A percentile compares a stretch with the other conserved stretches of the same genome.
Evolutionary conservation across 2,888 invertebrate species (phyloP).

Genomic region (Chrysolina oricalcia): DNA sequence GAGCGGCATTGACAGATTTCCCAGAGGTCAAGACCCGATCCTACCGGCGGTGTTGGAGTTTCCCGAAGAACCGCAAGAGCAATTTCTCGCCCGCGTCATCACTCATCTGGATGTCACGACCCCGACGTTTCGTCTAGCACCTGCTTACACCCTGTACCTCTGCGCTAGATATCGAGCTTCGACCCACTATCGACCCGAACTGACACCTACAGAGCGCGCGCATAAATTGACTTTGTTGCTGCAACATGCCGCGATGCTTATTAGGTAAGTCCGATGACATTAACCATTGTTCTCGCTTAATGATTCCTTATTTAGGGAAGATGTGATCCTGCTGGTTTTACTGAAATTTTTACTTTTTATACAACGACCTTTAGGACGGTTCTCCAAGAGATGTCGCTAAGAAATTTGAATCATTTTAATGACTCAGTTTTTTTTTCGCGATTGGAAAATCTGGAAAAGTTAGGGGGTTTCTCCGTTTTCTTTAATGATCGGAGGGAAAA

Average conservation of each 20-base stretch:
- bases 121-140: constrained; percentile 95
- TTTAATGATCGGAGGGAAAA: too few species aligned
- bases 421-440: too few species aligned
- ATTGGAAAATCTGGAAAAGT: too few species aligned
- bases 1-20: constrained; percentile 73
- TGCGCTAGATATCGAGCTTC: constrained; percentile 95
- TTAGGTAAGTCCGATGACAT: constrained; percentile 75
- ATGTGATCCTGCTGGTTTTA: too few species aligned
- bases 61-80: constrained; percentile 94
- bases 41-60: constrained; percentile 96
- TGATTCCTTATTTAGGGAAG: too few species aligned
- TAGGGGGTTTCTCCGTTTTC: too few species aligned
- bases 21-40: constrained; percentile 88
- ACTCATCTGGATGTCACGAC: constrained; percentile 90
- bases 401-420: too few species aligned
- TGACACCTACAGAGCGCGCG: constrained; percentile 93
- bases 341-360: too few species aligned
- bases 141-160: constrained; percentile 96
- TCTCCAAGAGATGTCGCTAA: too few species aligned
- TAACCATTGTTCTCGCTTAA: too few species aligned
- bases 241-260: constrained; percentile 91
- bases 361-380: too few species aligned
- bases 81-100: constrained; percentile 91
- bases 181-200: constrained; percentile 93
- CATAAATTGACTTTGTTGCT: constrained; percentile 92